Evolutionary conservation across 2,888 invertebrate species (phyloP).

Genomic region (Neuroscelio doddi): DNA sequence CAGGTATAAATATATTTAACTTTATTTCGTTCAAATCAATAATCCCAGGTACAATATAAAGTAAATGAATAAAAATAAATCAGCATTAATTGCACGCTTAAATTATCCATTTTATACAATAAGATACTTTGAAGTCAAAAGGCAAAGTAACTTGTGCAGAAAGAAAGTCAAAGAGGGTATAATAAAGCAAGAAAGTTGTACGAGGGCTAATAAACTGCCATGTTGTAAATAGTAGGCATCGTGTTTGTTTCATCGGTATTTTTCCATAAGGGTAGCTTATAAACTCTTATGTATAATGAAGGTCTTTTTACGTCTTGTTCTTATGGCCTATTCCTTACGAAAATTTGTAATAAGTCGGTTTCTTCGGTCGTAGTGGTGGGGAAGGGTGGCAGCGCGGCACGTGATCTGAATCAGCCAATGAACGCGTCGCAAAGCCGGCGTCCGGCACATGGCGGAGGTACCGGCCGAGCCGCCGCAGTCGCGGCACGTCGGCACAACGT

Average conservation of each 20-base stretch:
- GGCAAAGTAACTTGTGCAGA: too few relatives aligned
- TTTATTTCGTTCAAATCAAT: too few relatives aligned
- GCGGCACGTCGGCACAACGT: conserved; percentile 31
- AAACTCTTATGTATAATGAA: not conserved
- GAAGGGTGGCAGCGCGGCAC: conserved; percentile 50
- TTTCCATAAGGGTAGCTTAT: not conserved
- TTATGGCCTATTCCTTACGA: not conserved
- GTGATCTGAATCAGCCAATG: conserved; percentile 64
- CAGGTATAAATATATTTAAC: too few relatives aligned
- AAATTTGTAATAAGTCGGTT: not conserved
- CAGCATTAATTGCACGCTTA: too few relatives aligned
- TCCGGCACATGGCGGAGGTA: conserved; percentile 67
- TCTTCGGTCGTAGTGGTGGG: conserved; percentile 22
- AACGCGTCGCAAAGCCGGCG: conserved; percentile 60
- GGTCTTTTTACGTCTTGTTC: not conserved
- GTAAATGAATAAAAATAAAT: too few relatives aligned
- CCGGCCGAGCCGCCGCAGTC: conserved; percentile 55
- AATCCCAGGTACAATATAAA: too few relatives aligned
- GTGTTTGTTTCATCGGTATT: not conserved
- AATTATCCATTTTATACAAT: too few relatives aligned
- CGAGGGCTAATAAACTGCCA: too few relatives aligned
- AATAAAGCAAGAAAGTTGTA: too few relatives aligned
- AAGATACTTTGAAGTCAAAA: too few relatives aligned
- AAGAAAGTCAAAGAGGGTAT: too few relatives aligned
- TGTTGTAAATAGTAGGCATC: too few relatives aligned